Evolutionary conservation across 2,888 invertebrate species (phyloP).

Genomic region (Melanargia galathea): DNA sequence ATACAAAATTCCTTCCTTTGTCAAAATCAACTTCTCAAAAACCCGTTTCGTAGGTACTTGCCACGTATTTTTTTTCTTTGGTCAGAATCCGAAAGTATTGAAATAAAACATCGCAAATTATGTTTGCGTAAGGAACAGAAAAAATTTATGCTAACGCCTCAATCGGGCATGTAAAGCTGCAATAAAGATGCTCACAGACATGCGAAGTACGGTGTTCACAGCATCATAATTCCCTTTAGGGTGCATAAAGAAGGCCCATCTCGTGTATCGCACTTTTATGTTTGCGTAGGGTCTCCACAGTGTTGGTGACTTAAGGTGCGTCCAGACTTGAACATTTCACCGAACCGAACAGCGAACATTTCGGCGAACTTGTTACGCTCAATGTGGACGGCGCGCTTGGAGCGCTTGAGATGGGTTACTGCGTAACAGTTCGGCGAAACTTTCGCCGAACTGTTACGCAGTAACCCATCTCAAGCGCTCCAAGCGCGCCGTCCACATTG

Average conservation of each 20-base stretch:
- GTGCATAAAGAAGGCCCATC: slow-evolving; percentile 37
- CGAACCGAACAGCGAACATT: too few relatives aligned
- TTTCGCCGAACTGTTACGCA: too few relatives aligned
- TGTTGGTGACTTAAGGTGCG: not conserved
- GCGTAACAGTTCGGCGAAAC: too few relatives aligned
- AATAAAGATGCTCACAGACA: slow-evolving; percentile 34
- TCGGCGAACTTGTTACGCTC: too few relatives aligned
- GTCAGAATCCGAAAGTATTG: not conserved
- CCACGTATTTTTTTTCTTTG: not conserved
- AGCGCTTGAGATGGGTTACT: too few relatives aligned
- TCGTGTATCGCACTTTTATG: slow-evolving; percentile 36
- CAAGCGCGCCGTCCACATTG: too few relatives aligned
- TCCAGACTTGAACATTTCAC: too few relatives aligned
- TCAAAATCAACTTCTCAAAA: not conserved
- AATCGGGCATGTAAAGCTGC: slow-evolving; percentile 31
- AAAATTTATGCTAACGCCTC: slow-evolving; percentile 35
- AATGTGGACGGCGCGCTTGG: too few relatives aligned
- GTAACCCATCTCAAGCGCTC: too few relatives aligned
- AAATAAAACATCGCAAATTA: slow-evolving; percentile 13
- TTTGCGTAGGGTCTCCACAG: slow-evolving; percentile 17
- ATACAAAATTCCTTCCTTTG: too few relatives aligned
- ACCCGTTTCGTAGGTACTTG: not conserved
- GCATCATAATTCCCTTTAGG: slow-evolving; percentile 36
- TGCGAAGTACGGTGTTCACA: slow-evolving; percentile 31
- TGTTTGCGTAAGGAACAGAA: slow-evolving; percentile 17